Base-by-base conservation (phyloP, 2,797 vertebrate species). In the Gymnothorax reevesii region DNA sequence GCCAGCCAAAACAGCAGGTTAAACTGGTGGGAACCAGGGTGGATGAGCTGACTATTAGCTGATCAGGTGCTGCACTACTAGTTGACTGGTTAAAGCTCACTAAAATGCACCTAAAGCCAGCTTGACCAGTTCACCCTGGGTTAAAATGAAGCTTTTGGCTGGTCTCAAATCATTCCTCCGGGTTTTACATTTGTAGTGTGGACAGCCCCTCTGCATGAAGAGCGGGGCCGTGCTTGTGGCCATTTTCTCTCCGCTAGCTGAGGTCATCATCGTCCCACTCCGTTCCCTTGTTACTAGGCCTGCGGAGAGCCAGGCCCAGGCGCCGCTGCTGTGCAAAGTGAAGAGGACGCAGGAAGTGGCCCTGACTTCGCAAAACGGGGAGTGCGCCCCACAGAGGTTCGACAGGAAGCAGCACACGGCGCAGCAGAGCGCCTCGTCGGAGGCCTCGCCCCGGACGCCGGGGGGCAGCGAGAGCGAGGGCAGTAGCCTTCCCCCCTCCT, bases 341-440 rank as follows among this genome's bases (percentile, higher is more conserved):
- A 97, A 97, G 91, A 97, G 97, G 90, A 96, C 93, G 4, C 91
- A 95, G 33, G 95, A 96, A 90, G 90, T 91, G 88, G 94, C 92
- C 75, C 91, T 93, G 12, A 96, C 94, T 0, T 88, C 97, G 0
- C 97, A 98, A 92, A 99, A 98, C 0, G 97, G 98, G 12, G 97
- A 97, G 89, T 94, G 95, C 54, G 89, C 91, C 89, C 92, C 94
- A 0, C 95, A 96, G 85, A 96, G 87, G 90, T 92, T 91, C 42
- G 95, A 88, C 92, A 95, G 91, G 92, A 97, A 88, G 92, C 94
- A 62, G 87, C 93, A 93, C 88, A 12, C 33, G 0, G 73, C 0
- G 86, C 94, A 0, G 91, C 92, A 12, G 90, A 95, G 89, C 87
- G 94, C 0, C 22, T 94, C 91, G 57, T 87, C 94, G 55, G 91